phyloP scores from a whole-genome alignment of 2,113 vertebrate genomes.

The Herpailurus yagouaroundi region DNA sequence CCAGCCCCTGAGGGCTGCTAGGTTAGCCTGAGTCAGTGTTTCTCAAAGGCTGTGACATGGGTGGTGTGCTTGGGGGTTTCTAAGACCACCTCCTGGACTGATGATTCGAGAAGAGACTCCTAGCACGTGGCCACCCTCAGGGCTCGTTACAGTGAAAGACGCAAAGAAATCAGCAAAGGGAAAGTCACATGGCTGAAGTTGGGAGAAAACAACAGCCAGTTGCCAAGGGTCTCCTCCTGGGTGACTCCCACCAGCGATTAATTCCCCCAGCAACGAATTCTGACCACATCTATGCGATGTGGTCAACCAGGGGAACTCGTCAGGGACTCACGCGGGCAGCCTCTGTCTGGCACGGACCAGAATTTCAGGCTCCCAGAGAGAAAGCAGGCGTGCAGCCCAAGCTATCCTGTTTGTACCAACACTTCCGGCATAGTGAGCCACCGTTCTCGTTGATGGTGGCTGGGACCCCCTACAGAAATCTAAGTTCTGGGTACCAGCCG shows the following conservation, averaged over 20 bases:
- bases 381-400: not conserved
- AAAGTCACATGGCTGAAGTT: accelerated
- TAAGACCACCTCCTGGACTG: not conserved
- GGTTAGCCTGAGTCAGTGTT: not conserved
- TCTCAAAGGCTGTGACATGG: not conserved
- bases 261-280: accelerated
- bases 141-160: not conserved
- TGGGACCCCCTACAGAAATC: not conserved
- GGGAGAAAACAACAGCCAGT: not conserved
- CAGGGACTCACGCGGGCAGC: not conserved
- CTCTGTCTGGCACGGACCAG: not conserved
- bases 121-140: not conserved
- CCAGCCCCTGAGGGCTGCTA: not conserved
- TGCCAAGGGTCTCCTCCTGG: not conserved
- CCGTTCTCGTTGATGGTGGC: accelerated
- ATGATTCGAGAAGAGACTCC: not conserved
- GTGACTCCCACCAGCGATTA: not conserved
- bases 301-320: not conserved
- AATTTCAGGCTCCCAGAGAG: not conserved
- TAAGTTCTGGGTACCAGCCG: not conserved
- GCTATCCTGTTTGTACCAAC: accelerated
- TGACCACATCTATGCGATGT: accelerated
- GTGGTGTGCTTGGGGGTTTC: not conserved
- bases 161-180: not conserved
- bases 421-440: accelerated